These are phyloP conservation scores for Margarornis squamiger DNA, from an alignment of 2,797 vertebrate genomes.

Conservation along the genomic window DNA sequence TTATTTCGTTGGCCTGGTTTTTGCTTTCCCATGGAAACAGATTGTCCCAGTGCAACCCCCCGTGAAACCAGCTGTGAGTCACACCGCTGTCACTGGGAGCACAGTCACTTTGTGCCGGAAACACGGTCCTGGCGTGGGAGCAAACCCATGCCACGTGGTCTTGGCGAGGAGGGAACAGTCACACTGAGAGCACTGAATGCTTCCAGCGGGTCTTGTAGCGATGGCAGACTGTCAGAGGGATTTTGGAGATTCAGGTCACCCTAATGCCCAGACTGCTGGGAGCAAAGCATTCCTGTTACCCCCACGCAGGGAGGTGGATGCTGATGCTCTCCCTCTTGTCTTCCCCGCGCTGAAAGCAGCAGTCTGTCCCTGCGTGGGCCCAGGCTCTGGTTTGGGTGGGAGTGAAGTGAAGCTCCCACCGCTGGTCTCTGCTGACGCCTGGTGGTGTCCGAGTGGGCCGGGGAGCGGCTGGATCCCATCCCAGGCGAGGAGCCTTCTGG, in stretches of 20 bases:
- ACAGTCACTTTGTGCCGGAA: not conserved
- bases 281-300: rapidly evolving
- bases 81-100: not conserved
- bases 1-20: not conserved
- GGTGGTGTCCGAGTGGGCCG: not conserved
- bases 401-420: not conserved
- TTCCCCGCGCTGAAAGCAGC: not conserved
- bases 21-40: not conserved
- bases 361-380: not conserved
- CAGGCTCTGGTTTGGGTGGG: not conserved
- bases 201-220: rapidly evolving
- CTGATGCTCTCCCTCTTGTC: not conserved
- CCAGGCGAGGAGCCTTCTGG: conserved; percentile 5
- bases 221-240: not conserved
- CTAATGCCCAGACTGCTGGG: not conserved
- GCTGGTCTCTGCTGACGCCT: conserved; percentile 45
- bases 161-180: not conserved
- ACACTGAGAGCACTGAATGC: rapidly evolving
- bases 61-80: not conserved
- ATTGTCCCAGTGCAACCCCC: not conserved
- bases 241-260: not conserved
- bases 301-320: not conserved
- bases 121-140: rapidly evolving
- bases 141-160: not conserved
- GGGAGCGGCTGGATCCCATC: not conserved